phyloP scores from a whole-genome alignment of 1,140 invertebrate genomes.

The Magallana ariakensis region DNA sequence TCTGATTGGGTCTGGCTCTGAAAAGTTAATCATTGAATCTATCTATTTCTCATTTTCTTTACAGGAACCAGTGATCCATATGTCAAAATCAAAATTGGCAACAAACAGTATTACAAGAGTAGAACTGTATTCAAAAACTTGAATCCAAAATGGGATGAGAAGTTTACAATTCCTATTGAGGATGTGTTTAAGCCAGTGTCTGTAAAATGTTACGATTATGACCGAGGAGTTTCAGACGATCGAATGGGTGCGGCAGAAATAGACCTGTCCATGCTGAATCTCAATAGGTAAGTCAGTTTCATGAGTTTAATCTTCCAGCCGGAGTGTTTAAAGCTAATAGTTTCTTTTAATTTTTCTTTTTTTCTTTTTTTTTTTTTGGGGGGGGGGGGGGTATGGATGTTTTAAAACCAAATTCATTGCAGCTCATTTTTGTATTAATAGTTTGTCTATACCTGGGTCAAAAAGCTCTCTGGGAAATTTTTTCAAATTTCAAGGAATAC shows the following conservation, averaged over 20 bases:
- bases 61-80: slow-evolving; percentile 81
- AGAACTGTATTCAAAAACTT: slow-evolving; percentile 80
- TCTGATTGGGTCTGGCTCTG: no score
- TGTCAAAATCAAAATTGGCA: slow-evolving; percentile 81
- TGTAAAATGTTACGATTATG: slow-evolving; percentile 98
- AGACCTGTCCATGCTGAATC: slow-evolving; percentile 91
- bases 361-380: no score
- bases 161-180: slow-evolving; percentile 78
- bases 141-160: slow-evolving; percentile 82
- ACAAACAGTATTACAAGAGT: slow-evolving; percentile 79
- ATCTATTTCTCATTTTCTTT: slow-evolving; percentile 32
- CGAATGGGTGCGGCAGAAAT: slow-evolving; percentile 96
- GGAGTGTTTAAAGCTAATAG: no score
- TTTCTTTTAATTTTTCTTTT: no score
- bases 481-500: no score
- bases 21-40: no score
- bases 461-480: no score
- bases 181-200: slow-evolving; percentile 85
- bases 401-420: no score
- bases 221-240: slow-evolving; percentile 97
- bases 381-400: no score
- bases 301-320: no score
- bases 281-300: slow-evolving; percentile 84
- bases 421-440: no score
- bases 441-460: no score